Conservation (phyloP, 2,888 invertebrate genomes). For the Sinhomidia bicolor region DNA sequence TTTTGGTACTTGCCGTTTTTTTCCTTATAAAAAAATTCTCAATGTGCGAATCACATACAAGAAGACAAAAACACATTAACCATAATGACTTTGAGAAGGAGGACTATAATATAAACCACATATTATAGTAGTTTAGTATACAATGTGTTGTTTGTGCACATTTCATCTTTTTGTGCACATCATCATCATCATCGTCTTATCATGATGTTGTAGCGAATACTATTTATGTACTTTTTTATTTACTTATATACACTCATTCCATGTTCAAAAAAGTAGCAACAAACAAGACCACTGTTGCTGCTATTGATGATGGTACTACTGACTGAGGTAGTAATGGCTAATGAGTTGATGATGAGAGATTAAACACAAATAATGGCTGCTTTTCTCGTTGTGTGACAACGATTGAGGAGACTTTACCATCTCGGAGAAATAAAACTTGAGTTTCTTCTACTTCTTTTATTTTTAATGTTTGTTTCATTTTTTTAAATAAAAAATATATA, state of each 20-base stretch:
- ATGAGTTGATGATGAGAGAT: neutral
- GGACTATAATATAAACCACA: constrained; percentile 11
- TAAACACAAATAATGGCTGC: neutral
- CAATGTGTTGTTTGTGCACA: constrained; percentile 25
- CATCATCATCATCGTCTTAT: constrained; percentile 8
- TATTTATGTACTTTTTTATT: constrained; percentile 28
- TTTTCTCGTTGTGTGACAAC: neutral
- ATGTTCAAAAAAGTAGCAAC: neutral
- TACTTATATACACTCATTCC: neutral
- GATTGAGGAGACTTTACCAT: neutral
- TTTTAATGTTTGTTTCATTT: too few relatives aligned
- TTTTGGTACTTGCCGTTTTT: constrained; percentile 44
- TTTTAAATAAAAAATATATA: neutral
- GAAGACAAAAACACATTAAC: constrained; percentile 43
- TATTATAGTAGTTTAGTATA: neutral
- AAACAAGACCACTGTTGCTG: neutral
- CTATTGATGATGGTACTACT: neutral
- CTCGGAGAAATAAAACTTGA: neutral
- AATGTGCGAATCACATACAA: neutral
- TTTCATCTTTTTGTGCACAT: constrained; percentile 25
- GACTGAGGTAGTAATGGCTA: neutral
- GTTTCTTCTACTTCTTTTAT: too few relatives aligned
- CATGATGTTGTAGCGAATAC: neutral
- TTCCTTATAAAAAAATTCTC: constrained; percentile 26
- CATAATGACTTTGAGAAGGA: constrained; percentile 57